A percentile compares a stretch with the other conserved stretches of the same genome.
These are phyloP conservation scores for Drosophila incognita DNA, from an alignment of 2,888 invertebrate genomes.

Conservation along the genomic window DNA sequence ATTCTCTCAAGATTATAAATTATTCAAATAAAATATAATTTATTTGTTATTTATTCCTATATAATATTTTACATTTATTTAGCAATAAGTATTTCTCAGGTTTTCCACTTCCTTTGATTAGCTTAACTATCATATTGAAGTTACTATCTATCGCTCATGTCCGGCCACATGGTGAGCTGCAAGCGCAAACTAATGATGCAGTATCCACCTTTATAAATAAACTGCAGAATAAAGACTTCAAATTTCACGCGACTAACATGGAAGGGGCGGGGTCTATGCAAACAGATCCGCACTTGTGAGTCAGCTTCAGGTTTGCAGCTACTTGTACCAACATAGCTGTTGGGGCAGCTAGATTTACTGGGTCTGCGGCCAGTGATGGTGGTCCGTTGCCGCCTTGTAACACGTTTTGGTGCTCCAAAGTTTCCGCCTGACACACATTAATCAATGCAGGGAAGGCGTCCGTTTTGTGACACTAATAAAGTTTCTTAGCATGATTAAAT, in stretches of 20 bases:
- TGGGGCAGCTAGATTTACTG: conserved; percentile 1
- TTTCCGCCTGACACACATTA: conserved; percentile 70
- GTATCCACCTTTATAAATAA: conserved; percentile 69
- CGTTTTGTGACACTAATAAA: conserved; percentile 72
- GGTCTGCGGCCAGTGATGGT: conserved; percentile 26
- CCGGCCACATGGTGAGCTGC: conserved; percentile 25
- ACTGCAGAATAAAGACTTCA: conserved; percentile 73
- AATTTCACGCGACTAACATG: conserved; percentile 68
- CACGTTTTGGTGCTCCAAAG: conserved; percentile 45
- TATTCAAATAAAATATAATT: not conserved
- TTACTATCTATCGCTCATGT: conserved; percentile 18
- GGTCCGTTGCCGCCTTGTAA: conserved; percentile 50
- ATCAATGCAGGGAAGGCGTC: conserved; percentile 63
- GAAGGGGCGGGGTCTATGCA: conserved; percentile 71
- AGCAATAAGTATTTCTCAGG: not conserved
- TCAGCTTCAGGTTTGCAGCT: conserved; percentile 50
- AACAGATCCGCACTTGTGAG: conserved; percentile 51
- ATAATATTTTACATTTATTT: not conserved
- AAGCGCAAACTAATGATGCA: conserved; percentile 50
- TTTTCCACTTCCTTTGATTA: conserved; percentile 1
- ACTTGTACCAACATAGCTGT: conserved; percentile 6
- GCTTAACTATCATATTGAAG: conserved; percentile 27
- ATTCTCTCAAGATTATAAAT: not conserved
- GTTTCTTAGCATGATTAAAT: conserved; percentile 73
- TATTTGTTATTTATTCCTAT: not conserved